These are phyloP conservation scores for Todus mexicanus DNA, from an alignment of 2,797 vertebrate genomes.

Conservation along the genomic window DNA sequence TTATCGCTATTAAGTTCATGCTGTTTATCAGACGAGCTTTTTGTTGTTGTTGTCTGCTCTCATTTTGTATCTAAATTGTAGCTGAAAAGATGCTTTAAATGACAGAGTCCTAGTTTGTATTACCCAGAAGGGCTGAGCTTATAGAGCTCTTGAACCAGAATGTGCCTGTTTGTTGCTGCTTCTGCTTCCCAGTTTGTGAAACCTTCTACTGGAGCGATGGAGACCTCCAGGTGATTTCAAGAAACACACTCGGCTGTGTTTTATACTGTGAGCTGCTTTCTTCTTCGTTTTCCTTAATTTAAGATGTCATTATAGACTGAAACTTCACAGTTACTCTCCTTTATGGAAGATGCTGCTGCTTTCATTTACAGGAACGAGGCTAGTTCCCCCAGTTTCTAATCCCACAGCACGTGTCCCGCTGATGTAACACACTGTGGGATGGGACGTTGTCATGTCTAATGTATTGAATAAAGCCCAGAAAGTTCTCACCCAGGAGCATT, in stretches of 20 bases:
- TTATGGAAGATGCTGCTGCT: neutral
- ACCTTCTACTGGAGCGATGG: neutral
- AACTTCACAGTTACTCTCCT: neutral
- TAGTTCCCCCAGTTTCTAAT: too few relatives aligned
- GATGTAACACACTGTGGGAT: rapidly evolving
- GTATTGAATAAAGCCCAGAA: neutral
- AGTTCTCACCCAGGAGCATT: rapidly evolving
- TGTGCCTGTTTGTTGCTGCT: neutral
- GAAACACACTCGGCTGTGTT: neutral
- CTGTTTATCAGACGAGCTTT: neutral
- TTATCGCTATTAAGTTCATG: neutral
- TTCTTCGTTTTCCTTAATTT: neutral
- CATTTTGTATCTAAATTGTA: neutral
- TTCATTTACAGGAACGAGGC: neutral
- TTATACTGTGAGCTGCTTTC: neutral
- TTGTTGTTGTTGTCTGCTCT: neutral
- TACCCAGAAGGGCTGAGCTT: neutral
- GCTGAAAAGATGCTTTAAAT: neutral
- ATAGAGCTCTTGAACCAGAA: neutral
- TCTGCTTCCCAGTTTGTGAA: neutral
- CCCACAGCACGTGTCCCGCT: rapidly evolving
- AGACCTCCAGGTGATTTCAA: neutral
- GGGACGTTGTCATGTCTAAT: rapidly evolving
- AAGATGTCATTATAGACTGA: neutral
- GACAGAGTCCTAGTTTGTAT: neutral